phyloP scores from a whole-genome alignment of 1,140 invertebrate species.

The Zaprionus nigranus region DNA sequence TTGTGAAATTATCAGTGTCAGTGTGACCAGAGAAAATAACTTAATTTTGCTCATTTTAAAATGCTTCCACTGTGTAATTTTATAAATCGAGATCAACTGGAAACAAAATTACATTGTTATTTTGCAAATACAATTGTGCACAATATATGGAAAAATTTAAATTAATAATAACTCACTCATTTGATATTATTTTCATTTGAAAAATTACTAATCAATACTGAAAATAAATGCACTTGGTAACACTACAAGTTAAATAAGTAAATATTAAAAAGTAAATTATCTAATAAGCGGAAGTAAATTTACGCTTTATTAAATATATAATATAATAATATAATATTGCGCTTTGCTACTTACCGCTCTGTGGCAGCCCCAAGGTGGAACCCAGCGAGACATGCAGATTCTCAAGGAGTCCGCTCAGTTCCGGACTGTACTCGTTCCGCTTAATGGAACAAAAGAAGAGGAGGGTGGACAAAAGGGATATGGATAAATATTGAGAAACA shows the following conservation, averaged over 20 bases:
- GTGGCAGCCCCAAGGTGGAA: conserved; percentile 78
- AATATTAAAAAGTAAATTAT: not conserved
- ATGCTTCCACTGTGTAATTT: not conserved
- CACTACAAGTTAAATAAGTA: not conserved
- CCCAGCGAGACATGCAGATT: conserved; percentile 80
- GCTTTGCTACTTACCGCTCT: conserved; percentile 63
- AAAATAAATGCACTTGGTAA: not conserved
- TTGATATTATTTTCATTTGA: not conserved
- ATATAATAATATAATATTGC: not conserved
- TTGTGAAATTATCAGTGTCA: not conserved
- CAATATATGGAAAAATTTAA: not conserved
- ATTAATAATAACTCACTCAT: not conserved
- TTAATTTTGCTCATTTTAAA: not conserved
- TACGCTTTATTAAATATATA: too few species aligned
- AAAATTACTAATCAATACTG: not conserved
- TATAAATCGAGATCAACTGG: not conserved
- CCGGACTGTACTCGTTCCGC: conserved; percentile 78
- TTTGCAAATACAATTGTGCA: not conserved
- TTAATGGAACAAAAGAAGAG: conserved; percentile 29
- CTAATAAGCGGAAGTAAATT: not conserved
- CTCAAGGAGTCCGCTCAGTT: conserved; percentile 77
- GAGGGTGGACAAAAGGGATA: conserved; percentile 3
- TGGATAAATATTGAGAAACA: conserved; percentile 49
- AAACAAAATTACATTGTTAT: not conserved
- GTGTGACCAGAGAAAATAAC: not conserved